These are phyloP conservation scores for Dioctria linearis DNA, from an alignment of 2,888 invertebrate species.

Conservation along the genomic window DNA sequence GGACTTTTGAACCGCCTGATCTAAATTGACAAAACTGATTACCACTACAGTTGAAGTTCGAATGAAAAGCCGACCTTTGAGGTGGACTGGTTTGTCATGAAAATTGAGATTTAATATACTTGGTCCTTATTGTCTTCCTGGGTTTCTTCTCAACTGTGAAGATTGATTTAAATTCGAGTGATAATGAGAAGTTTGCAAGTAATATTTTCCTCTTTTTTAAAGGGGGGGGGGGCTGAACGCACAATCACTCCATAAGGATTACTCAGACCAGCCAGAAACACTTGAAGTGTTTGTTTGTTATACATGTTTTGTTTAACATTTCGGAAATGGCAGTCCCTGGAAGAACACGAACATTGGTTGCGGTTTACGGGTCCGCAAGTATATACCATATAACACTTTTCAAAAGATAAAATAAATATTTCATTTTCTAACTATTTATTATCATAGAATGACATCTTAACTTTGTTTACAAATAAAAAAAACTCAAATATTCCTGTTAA, in stretches of 20 bases:
- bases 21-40: not conserved
- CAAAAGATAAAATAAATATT: too few species aligned
- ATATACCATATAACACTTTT: too few species aligned
- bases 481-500: too few species aligned
- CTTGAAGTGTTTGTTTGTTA: not conserved
- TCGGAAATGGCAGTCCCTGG: too few species aligned
- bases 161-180: not conserved
- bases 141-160: not conserved
- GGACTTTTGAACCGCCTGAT: not conserved
- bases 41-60: not conserved
- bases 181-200: not conserved
- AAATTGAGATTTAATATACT: not conserved
- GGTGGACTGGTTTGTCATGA: too few species aligned
- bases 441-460: too few species aligned
- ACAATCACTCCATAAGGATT: slow-evolving; percentile 41
- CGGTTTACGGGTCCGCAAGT: too few species aligned
- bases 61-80: not conserved
- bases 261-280: slow-evolving; percentile 44
- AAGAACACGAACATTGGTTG: too few species aligned
- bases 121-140: not conserved
- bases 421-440: too few species aligned
- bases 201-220: slow-evolving; percentile 45
- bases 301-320: slow-evolving; percentile 47
- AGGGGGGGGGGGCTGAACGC: slow-evolving; percentile 15
- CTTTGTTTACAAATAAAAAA: too few species aligned